Conservation (phyloP, 1,140 invertebrate species). For the Diorhabda elongata region DNA sequence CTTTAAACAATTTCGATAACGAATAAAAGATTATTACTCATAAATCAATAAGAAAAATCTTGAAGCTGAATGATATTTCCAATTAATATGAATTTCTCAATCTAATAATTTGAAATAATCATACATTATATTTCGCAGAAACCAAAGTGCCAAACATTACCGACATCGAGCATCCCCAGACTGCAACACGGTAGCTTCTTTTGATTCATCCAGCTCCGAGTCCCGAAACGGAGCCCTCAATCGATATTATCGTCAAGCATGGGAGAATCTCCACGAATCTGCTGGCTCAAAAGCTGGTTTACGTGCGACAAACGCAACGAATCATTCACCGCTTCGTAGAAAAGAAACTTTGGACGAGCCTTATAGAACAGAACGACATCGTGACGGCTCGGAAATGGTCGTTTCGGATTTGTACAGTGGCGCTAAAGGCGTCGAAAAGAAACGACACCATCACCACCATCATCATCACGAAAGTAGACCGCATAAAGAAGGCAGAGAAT, state of each 20-base stretch:
- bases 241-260: slow-evolving; percentile 80
- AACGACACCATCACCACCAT: slow-evolving; percentile 80
- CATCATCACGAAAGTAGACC: slow-evolving; percentile 56
- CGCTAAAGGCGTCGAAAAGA: slow-evolving; percentile 63
- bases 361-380: slow-evolving; percentile 49
- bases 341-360: slow-evolving; percentile 71
- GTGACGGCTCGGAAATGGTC: slow-evolving; percentile 68
- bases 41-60: too few relatives aligned
- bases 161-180: slow-evolving; percentile 80
- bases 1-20: too few relatives aligned
- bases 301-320: slow-evolving; percentile 35
- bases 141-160: slow-evolving; percentile 75
- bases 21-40: too few relatives aligned
- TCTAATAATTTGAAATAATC: neutral
- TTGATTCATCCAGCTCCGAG: slow-evolving; percentile 79
- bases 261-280: slow-evolving; percentile 86
- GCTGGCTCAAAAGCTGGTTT: slow-evolving; percentile 58
- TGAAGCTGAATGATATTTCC: too few relatives aligned
- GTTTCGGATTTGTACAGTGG: slow-evolving; percentile 61
- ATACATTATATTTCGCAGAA: slow-evolving; percentile 51
- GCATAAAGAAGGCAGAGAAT: slow-evolving; percentile 36
- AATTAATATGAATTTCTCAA: too few relatives aligned
- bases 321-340: slow-evolving; percentile 56
- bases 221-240: slow-evolving; percentile 76
- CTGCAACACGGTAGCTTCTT: slow-evolving; percentile 82